Conservation (phyloP, 2,797 vertebrate genomes). For the Atherinosoma microstoma region DNA sequence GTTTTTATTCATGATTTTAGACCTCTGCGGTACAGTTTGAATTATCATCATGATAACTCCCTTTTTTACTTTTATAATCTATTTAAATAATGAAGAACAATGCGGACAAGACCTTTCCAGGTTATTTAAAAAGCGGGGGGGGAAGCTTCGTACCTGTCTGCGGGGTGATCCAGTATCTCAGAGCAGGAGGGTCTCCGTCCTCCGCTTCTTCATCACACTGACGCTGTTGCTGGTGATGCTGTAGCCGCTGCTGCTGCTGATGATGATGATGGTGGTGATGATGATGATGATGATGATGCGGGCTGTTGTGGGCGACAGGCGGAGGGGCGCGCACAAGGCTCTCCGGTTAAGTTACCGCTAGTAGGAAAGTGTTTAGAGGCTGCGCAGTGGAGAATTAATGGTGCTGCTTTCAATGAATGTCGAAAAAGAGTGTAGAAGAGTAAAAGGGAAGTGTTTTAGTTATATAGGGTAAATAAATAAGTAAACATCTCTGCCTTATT, state of each 20-base stretch:
- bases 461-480: too few relatives aligned
- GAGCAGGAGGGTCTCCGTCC: conserved; percentile 64
- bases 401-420: conserved; percentile 33
- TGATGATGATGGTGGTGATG: conserved; percentile 40
- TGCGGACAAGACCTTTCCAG: too few relatives aligned
- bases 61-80: too few relatives aligned
- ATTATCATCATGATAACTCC: too few relatives aligned
- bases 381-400: conserved; percentile 60
- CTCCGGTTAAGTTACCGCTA: conserved; percentile 63
- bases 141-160: conserved; percentile 62
- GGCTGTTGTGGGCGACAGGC: conserved; percentile 59
- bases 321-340: conserved; percentile 41
- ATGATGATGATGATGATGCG: conserved; percentile 44
- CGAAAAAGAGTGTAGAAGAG: not conserved
- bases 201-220: conserved; percentile 74
- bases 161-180: conserved; percentile 65
- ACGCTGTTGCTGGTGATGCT: conserved; percentile 45
- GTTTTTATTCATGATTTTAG: not conserved
- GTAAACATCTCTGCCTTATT: too few relatives aligned
- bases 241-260: conserved; percentile 36
- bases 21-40: too few relatives aligned
- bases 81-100: too few relatives aligned
- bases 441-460: not conserved
- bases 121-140: too few relatives aligned
- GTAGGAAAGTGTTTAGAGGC: conserved; percentile 49